These are phyloP conservation scores for Matsumurasca onukii DNA, from an alignment of 1,140 invertebrate genomes.

Conservation along the genomic window DNA sequence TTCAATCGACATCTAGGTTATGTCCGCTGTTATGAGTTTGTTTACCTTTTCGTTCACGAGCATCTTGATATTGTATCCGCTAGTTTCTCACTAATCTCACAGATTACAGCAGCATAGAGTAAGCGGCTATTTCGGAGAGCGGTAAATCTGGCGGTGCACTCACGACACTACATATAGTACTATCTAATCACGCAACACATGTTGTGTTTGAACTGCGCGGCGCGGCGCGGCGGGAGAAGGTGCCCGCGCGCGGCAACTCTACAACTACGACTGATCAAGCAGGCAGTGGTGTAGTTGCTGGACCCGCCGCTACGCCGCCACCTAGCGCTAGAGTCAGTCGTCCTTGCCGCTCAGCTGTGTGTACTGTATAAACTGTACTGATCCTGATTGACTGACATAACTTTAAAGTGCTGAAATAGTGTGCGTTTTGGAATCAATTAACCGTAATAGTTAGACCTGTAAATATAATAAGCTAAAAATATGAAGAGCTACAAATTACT, in stretches of 20 bases:
- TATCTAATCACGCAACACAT: background rate
- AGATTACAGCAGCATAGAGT: too few species aligned
- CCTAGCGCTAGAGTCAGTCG: slow-evolving; percentile 3
- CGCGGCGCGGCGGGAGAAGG: background rate
- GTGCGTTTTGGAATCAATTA: too few species aligned
- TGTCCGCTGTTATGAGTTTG: too few species aligned
- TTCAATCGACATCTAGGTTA: too few species aligned
- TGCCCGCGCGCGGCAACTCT: background rate
- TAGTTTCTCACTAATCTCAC: background rate
- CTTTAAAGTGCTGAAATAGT: too few species aligned
- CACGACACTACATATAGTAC: too few species aligned
- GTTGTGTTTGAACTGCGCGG: background rate
- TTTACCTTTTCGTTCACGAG: slow-evolving; percentile 14
- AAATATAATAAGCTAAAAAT: too few species aligned
- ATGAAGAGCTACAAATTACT: too few species aligned
- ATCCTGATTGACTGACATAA: too few species aligned
- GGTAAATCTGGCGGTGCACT: background rate
- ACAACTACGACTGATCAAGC: slow-evolving; percentile 6
- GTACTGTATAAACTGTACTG: too few species aligned
- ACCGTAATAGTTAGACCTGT: too few species aligned
- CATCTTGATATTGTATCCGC: slow-evolving; percentile 13
- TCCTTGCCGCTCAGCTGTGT: background rate
- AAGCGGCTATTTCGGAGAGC: too few species aligned
- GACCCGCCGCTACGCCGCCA: background rate
- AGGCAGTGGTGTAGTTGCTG: background rate